Conservation (phyloP, 2,797 vertebrate genomes). For the Cercopithecus diana region DNA sequence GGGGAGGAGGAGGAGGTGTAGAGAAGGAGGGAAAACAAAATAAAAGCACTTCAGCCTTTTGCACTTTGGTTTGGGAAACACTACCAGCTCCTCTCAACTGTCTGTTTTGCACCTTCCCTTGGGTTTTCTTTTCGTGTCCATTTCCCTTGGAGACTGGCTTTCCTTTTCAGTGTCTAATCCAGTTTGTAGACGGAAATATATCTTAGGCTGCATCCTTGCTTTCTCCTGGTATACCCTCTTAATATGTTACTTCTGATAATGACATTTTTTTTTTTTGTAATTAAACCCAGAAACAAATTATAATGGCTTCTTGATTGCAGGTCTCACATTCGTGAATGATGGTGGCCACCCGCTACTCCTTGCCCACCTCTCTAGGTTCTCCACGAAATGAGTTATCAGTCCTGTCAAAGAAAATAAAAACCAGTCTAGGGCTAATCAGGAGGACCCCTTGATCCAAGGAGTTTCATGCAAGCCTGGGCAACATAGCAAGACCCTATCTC, state of each 20-base stretch:
- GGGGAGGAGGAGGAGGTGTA: rapidly evolving
- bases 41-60: not conserved
- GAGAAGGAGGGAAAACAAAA: not conserved
- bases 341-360: not conserved
- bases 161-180: not conserved
- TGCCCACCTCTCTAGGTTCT: not conserved
- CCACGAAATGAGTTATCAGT: not conserved
- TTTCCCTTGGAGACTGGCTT: not conserved
- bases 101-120: not conserved
- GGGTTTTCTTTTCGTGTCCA: not conserved
- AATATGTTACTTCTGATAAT: not conserved
- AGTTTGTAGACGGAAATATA: not conserved
- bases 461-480: not conserved
- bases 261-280: not conserved
- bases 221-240: not conserved
- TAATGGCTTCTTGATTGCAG: not conserved
- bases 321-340: not conserved
- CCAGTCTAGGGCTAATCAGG: not conserved
- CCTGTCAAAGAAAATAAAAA: not conserved
- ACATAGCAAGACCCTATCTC: not conserved
- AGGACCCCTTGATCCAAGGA: not conserved
- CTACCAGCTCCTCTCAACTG: rapidly evolving
- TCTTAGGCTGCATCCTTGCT: not conserved
- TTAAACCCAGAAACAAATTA: not conserved
- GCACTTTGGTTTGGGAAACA: not conserved